Evolutionary conservation across 1,140 invertebrate species (phyloP), one percentile per base, ranked within the genome.

Genomic region (Rhopalosiphum maidis): DNA sequence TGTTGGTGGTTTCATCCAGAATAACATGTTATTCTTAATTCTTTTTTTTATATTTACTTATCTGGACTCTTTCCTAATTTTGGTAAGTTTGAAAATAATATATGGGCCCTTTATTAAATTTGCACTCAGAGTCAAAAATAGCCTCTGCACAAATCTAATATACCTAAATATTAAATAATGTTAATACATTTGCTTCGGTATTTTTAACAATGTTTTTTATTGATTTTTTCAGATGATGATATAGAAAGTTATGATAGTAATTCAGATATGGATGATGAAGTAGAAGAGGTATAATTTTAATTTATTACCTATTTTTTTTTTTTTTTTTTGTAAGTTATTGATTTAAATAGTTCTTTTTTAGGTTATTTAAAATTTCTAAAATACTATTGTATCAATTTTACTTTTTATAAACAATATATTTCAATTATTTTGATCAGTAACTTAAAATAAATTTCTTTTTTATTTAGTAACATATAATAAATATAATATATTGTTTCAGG

Each of bases 181-280:
- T 30, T 25, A 55, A 9, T 9, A 55, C 2, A 77, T 77, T 77
- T 77, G 48, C 6, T 77, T 18, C 21, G 21, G 35, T 82, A 37
- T 86, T 43, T 2, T 86, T 1, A n/a, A 30, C 35, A 18, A 90
- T 60, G 68, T 55, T 55, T 35, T 83, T 1, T 25, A 41, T 54
- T 55, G 55, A 41, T 35, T 68, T 82, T 82, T 93, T 0, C 30
- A 93, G 91, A 93, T 93, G 77, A 93, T 93, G 91, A 93, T 85
- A 83, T 94, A 41, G 91, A 93, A 91, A 89, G 91, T 89, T 93
- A 94, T 93, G 93, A 93, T 18, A 90, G 94, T 91, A 37, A 94
- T 77, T 94, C 90, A 25, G 94, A 94, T 54, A 94, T 94, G 55
- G 87, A 94, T 37, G 94, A 94, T 68, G 94, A 94, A 88, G 94